Evolutionary conservation across 2,113 vertebrate species (phyloP).

Genomic region (Gorsachius goisagi): DNA sequence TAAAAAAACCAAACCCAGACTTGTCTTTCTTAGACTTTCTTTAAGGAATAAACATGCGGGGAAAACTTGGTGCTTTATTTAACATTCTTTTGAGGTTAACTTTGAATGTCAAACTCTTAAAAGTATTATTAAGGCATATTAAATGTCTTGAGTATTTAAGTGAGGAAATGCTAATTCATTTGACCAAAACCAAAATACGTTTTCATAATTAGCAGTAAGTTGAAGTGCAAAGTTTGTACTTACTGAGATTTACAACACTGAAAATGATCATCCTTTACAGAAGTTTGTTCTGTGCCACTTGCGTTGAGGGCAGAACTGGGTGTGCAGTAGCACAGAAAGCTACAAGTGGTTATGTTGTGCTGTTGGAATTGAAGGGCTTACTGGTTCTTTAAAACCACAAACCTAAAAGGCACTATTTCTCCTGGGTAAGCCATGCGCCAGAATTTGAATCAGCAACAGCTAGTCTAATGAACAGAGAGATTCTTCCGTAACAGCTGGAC

Average conservation of each 20-base stretch:
- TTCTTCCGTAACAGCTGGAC: neutral
- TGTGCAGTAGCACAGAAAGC: neutral
- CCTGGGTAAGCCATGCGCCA: neutral
- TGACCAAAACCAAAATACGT: neutral
- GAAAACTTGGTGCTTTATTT: conserved; percentile 28
- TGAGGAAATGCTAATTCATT: neutral
- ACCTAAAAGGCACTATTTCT: neutral
- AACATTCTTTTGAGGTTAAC: conserved; percentile 2
- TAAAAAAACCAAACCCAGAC: neutral
- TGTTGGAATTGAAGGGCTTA: neutral
- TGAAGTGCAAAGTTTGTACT: neutral
- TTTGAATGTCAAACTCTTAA: neutral
- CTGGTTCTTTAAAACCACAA: neutral
- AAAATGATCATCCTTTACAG: neutral
- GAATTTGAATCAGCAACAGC: neutral
- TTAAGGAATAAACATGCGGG: conserved; percentile 31
- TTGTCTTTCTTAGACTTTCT: conserved; percentile 33
- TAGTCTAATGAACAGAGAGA: neutral
- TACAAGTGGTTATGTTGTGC: neutral
- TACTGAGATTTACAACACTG: neutral
- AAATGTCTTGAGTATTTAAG: neutral
- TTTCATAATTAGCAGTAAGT: neutral
- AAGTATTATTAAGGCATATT: conserved; percentile 15
- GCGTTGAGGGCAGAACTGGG: neutral
- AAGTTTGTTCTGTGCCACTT: neutral